Conservation (phyloP, 2,797 vertebrate species). For the Hippopotamyrus pictus region DNA sequence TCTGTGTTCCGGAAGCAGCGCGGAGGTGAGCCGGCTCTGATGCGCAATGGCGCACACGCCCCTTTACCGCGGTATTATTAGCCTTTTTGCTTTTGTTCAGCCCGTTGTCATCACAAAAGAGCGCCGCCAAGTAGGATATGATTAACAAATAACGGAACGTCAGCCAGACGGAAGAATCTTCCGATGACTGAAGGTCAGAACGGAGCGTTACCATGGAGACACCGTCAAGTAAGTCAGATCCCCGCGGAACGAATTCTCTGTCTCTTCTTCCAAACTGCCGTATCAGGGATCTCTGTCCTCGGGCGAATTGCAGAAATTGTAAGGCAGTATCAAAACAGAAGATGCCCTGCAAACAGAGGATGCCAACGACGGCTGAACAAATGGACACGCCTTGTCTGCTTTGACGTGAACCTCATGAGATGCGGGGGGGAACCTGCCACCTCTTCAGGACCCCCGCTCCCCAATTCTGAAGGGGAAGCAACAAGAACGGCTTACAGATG, state of each 20-base stretch:
- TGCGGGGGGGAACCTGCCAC: background rate
- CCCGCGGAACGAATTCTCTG: slow-evolving; percentile 33
- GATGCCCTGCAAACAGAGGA: background rate
- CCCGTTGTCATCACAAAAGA: slow-evolving; percentile 20
- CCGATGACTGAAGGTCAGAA: slow-evolving; percentile 60
- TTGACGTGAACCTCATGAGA: background rate
- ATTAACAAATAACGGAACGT: slow-evolving; percentile 46
- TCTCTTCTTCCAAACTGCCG: slow-evolving; percentile 33
- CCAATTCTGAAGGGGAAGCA: background rate
- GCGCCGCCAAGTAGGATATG: slow-evolving; percentile 34
- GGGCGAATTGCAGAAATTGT: background rate
- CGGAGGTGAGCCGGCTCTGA: background rate
- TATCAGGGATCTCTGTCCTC: slow-evolving; percentile 22
- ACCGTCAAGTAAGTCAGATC: slow-evolving; percentile 46
- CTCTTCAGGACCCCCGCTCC: background rate
- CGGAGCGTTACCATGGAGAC: slow-evolving; percentile 62
- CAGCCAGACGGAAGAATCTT: slow-evolving; percentile 50
- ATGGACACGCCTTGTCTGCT: background rate
- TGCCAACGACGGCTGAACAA: background rate
- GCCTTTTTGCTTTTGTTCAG: background rate
- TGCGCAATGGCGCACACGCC: background rate
- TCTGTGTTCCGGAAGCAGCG: background rate
- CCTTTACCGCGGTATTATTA: background rate
- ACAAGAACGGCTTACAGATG: background rate
- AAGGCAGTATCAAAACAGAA: background rate